These are phyloP conservation scores for Lepidothrix coronata DNA, from an alignment of 2,113 vertebrate genomes.

Conservation along the genomic window DNA sequence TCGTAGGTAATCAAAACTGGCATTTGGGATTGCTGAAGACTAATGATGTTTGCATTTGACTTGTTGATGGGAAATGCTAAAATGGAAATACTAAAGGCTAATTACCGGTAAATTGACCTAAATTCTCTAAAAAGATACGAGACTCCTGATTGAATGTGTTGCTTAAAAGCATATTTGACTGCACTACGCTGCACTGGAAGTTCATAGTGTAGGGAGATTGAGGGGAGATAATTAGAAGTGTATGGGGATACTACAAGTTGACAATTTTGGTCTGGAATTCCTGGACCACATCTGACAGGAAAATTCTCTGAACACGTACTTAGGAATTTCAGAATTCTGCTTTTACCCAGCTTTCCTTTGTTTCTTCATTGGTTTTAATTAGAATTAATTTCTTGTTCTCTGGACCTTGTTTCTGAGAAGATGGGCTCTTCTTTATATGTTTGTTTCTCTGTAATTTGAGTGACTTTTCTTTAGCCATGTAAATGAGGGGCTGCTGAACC, in stretches of 20 bases:
- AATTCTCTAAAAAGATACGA: background rate
- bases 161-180: background rate
- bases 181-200: background rate
- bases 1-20: background rate
- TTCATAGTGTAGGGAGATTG: background rate
- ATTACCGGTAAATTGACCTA: background rate
- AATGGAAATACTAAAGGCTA: background rate
- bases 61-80: background rate
- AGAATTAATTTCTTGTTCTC: background rate
- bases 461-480: background rate
- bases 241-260: background rate
- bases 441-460: background rate
- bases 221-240: background rate
- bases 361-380: background rate
- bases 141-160: background rate
- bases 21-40: conserved; percentile 1
- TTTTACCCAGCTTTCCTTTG: background rate
- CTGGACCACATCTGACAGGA: background rate
- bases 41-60: background rate
- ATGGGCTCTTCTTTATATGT: background rate
- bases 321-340: background rate
- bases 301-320: background rate
- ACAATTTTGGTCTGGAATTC: background rate
- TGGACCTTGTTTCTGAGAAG: background rate
- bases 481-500: background rate